phyloP scores from a whole-genome alignment of 2,113 vertebrate species.

The Columbina picui region DNA sequence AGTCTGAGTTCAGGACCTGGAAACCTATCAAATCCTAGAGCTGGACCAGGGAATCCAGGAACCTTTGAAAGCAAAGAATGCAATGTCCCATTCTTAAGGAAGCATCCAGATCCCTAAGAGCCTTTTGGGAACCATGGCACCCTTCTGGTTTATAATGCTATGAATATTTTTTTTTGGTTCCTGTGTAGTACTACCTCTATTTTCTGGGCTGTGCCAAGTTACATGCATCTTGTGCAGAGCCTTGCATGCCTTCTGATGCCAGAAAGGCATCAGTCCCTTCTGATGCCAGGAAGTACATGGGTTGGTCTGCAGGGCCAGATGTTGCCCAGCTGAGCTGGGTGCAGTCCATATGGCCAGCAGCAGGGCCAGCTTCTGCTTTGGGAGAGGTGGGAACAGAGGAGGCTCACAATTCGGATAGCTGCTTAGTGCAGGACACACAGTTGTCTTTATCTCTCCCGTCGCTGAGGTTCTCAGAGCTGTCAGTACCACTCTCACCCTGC shows the following conservation, averaged over 20 bases:
- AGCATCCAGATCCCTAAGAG: background rate
- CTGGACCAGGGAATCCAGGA: background rate
- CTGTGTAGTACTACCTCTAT: background rate
- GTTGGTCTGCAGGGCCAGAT: background rate
- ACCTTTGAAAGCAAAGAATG: background rate
- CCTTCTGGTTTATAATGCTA: background rate
- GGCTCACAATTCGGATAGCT: rapidly evolving
- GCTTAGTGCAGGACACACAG: background rate
- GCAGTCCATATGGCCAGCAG: background rate
- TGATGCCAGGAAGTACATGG: background rate
- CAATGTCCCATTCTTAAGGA: background rate
- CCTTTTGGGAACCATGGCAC: background rate
- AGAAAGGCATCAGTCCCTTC: background rate
- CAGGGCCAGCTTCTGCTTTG: background rate
- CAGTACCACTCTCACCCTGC: rapidly evolving
- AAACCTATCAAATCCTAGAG: background rate
- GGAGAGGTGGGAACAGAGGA: background rate
- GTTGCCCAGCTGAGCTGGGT: background rate
- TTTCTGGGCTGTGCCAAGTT: background rate
- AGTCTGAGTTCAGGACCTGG: background rate
- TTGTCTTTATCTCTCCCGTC: rapidly evolving
- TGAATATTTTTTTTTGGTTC: background rate
- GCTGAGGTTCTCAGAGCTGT: background rate
- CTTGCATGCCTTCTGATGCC: background rate
- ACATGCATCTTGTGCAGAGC: rapidly evolving